Evolutionary conservation across 92 coral and sea anemone species (phyloP).

Genomic region (Porites divaricata): DNA sequence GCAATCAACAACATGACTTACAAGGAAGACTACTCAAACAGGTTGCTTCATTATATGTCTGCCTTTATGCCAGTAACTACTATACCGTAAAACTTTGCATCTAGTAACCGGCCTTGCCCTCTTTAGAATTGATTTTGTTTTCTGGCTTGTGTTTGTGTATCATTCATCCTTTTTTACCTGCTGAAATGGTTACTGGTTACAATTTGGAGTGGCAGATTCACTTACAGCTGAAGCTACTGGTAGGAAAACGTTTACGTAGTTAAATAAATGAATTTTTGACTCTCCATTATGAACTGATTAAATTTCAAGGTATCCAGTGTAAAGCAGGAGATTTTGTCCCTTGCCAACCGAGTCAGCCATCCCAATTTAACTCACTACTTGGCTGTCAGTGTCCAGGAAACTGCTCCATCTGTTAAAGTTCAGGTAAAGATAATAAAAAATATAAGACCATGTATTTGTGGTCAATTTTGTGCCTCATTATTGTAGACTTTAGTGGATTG

Average conservation of each 20-base stretch:
- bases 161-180: no score
- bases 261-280: neutral
- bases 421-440: conserved; percentile 62
- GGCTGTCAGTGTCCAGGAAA: conserved; percentile 77
- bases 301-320: conserved; percentile 79
- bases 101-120: no score
- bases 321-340: conserved; percentile 87
- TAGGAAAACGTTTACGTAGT: neutral
- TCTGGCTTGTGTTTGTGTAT: no score
- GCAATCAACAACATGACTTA: conserved; percentile 58
- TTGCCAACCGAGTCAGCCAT: conserved; percentile 80
- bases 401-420: conserved; percentile 49
- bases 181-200: no score
- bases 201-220: no score
- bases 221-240: no score
- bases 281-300: neutral
- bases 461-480: no score
- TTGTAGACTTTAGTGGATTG: no score
- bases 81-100: no score
- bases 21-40: conserved; percentile 72
- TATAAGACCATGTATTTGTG: neutral
- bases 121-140: no score
- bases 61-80: no score
- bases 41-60: conserved; percentile 24
- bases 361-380: conserved; percentile 82